A percentile compares a stretch with the other conserved stretches of the same genome.
Evolutionary conservation across 2,888 invertebrate species (phyloP).

Genomic region (Brachyptera putata): DNA sequence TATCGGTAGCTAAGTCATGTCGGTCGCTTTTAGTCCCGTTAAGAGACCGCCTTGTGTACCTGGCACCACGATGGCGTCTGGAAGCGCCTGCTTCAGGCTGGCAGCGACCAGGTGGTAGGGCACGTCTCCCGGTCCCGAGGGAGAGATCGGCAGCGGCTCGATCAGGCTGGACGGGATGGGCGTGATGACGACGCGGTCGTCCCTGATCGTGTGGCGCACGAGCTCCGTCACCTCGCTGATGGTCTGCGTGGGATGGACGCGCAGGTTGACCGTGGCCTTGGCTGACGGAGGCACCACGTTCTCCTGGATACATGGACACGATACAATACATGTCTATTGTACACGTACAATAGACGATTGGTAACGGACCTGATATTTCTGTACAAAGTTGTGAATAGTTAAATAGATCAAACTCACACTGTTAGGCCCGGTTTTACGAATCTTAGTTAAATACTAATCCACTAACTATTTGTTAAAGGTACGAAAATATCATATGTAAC

Average conservation of each 20-base stretch:
- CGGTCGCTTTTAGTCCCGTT: too few relatives aligned
- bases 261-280: conserved; percentile 46
- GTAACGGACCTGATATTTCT: too few relatives aligned
- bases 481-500: too few relatives aligned
- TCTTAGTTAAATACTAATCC: too few relatives aligned
- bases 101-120: conserved; percentile 45
- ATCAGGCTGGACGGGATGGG: conserved; percentile 35
- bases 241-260: conserved; percentile 47
- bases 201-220: conserved; percentile 39
- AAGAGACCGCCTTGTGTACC: too few relatives aligned
- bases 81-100: conserved; percentile 45
- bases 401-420: too few relatives aligned
- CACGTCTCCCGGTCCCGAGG: conserved; percentile 43
- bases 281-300: conserved; percentile 48
- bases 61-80: conserved; percentile 43
- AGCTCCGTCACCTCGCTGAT: conserved; percentile 42
- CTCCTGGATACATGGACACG: conserved; percentile 36
- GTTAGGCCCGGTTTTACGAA: too few relatives aligned
- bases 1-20: too few relatives aligned
- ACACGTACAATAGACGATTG: too few relatives aligned
- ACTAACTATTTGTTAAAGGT: too few relatives aligned
- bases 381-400: too few relatives aligned
- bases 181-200: conserved; percentile 41
- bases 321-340: too few relatives aligned
- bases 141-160: conserved; percentile 45